These are phyloP conservation scores for Drosophila glabriapex DNA, from an alignment of 2,888 invertebrate species.

Conservation along the genomic window DNA sequence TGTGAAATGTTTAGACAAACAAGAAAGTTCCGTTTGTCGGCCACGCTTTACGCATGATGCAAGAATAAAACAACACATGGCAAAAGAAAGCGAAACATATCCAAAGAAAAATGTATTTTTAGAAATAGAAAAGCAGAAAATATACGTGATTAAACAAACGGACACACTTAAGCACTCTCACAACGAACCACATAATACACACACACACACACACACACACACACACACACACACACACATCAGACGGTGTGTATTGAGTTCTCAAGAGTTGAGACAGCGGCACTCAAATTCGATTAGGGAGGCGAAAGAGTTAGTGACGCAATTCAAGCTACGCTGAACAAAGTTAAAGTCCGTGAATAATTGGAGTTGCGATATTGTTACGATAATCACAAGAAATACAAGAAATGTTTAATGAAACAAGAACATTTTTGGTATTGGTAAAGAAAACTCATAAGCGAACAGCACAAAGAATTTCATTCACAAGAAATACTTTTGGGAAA, in stretches of 20 bases:
- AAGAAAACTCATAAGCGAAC: background rate
- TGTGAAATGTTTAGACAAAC: constrained; percentile 61
- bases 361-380: background rate
- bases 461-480: background rate
- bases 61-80: constrained; percentile 35
- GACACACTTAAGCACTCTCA: constrained; percentile 55
- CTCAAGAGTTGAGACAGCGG: constrained; percentile 14
- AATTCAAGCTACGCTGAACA: background rate
- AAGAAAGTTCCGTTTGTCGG: constrained; percentile 50
- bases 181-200: constrained; percentile 18
- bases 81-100: constrained; percentile 45
- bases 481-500: background rate
- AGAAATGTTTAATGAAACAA: background rate
- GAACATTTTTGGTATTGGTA: background rate
- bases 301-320: constrained; percentile 22
- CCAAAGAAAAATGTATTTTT: constrained; percentile 54
- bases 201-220: background rate
- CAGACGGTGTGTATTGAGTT: constrained; percentile 3
- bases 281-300: constrained; percentile 14
- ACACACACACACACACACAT: background rate
- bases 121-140: constrained; percentile 26
- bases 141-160: constrained; percentile 65
- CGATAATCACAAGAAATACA: background rate
- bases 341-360: background rate
- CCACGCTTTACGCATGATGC: constrained; percentile 51